Evolutionary conservation across 2,797 vertebrate species (phyloP), one percentile per base, ranked within the genome.

Genomic region (Erpetoichthys calabaricus): DNA sequence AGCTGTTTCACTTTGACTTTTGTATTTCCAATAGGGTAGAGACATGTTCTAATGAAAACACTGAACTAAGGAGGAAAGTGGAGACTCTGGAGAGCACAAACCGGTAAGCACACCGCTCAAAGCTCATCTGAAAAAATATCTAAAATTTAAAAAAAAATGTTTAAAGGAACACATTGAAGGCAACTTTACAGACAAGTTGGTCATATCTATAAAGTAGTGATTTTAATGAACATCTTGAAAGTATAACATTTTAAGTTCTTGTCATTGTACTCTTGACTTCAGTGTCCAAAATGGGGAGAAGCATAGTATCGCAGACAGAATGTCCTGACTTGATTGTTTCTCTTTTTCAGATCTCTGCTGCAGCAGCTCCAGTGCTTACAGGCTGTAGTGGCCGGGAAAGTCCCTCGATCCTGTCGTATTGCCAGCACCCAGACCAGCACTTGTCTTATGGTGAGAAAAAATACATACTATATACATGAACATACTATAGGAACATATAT

Each of bases 301-400:
- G 47, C 47, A 3, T 49, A 49, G 25, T 25, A 25, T 25, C 25
- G 25, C 25, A 25, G 25, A 25, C 25, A 25, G 25, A 25, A 25
- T 25, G 25, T 25, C 25, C 25, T 49, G n/a, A 49, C 47, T 1
- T 3, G 47, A 49, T 4, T 49, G 47, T 62, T 55, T 71, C 64
- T 45, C 25, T 1, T 63, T 63, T 66, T 8, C 76, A 99, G 95
- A 77, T 94, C 95, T 51, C 88, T 98, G 69, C 76, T 99, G 63
- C 93, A 98, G 78, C 95, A 99, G 75, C 73, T 99, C 57, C 94
- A 98, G 77, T 89, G 91, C 59, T 90, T 99, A 60, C 94, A 98
- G 83, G 82, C 87, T 3, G 50, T 88, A 70, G 92, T 99, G 57
- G 78, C 92, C 50, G 90, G 91, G 63, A 98, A 94, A 73, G 86